Evolutionary conservation across 2,113 vertebrate genomes (phyloP), one percentile per base, ranked within the genome.

Genomic region (Nestor notabilis): DNA sequence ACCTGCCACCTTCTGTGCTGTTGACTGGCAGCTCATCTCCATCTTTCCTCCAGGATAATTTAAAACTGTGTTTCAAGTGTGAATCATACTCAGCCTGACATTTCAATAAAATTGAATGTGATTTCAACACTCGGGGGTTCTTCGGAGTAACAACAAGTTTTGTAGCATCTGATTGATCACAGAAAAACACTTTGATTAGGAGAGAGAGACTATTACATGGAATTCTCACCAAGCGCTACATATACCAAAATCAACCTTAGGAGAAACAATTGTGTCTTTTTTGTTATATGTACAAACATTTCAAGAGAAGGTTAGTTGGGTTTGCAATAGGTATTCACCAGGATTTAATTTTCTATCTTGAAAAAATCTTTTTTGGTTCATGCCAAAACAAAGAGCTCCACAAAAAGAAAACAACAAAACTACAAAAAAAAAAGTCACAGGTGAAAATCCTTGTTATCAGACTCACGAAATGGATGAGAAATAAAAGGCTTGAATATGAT

Each of bases 11-110:
- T 50, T 98, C 98, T 0, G 98, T 99, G 94, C 98, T 95, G 76
- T 99, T 99, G 64, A 97, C 76, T 88, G 95, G 91, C 77, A 99
- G 97, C 82, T 97, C 96, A 39, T 97, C 74, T 53, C 98, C 98
- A 60, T 99, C 98, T 96, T 99, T 99, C 86, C 98, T 98, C 99
- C 99, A 99, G 56, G 98, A 98, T 96, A 99, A 97, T 96, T 98
- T 98, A 98, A 99, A 98, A 71, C 98, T 98, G 43, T 97, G 91
- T 92, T 94, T 98, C 96, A 99, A 98, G 95, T 99, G 98, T 58
- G 98, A 90, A 94, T 99, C 99, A 25, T 98, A 99, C 86, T 98
- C 97, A 84, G 98, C 98, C 66, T 98, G 98, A 90, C 99, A 99
- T 69, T 97, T 98, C 95, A 99, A 96, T 95, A 98, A 98, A 76